Base-by-base conservation (phyloP, 1,140 invertebrate genomes). In the Colletes gigas region DNA sequence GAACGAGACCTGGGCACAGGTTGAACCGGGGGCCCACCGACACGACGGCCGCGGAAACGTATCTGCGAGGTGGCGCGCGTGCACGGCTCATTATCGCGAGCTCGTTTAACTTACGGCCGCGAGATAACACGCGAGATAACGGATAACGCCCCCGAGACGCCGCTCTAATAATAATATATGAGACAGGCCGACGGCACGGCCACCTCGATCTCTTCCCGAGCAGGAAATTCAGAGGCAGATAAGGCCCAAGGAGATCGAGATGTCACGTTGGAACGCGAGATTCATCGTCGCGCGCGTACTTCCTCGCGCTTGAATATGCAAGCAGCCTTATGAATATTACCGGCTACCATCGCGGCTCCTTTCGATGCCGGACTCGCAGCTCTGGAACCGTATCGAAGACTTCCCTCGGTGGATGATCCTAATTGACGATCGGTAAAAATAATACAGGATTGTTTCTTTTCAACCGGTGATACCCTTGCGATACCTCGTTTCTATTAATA, bases 71-170 rank as follows among this genome's bases (percentile, higher is more conserved):
- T 19, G 19, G 39, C 57, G 78, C 44, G 62, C 54, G 47, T 72
- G 57, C 67, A 30, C 44, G 14, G 63, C 62, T 72, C 70, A 75
- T 83, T 80, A 75, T 83, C 70, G 52, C 80, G 30, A 44, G 15
- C 47, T 30, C 65, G 19, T 63, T 78, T 63, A 71, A 72, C 68
- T 71, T 54, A n/a, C 52, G 30, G 57, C 15, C n/a, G 39, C 30
- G 47, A 80, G 66, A 78, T 78, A 76, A 72, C 67, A 59, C 75
- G 21, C 62, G 54, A 74, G 74, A 82, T 82, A 85, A 75, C 79
- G 59, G 74, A 85, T 82, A 85, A 85, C 83, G 83, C 83, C 83
- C 79, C 59, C 80, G 67, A 30, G 55, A 81, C 44, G 52, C 30
- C 75, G 74, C n/a, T 78, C 59, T 65, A 70, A 80, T 80, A 80